Evolutionary conservation across 37 sponge, comb jelly and placozoan genomes (phyloP).

Genomic region (Hexactinellida sp.): DNA sequence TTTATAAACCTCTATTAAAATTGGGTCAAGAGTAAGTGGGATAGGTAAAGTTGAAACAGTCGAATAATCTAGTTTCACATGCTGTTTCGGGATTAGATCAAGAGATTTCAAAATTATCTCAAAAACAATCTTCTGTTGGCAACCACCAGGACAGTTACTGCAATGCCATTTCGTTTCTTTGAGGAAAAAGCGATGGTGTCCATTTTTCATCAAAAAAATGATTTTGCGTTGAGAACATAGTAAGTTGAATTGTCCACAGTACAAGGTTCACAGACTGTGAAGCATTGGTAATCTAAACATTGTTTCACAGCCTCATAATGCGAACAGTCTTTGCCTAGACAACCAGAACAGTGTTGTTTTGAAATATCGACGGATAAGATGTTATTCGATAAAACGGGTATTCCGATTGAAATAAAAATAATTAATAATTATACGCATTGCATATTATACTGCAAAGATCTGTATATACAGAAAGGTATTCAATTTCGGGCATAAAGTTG

Average conservation of each 20-base stretch:
- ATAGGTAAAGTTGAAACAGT: neutral
- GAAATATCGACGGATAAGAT: neutral
- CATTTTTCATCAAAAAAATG: neutral
- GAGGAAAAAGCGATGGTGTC: neutral
- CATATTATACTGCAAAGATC: too few relatives aligned
- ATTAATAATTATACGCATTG: too few relatives aligned
- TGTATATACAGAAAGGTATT: too few relatives aligned
- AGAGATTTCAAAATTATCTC: neutral
- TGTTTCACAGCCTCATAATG: neutral
- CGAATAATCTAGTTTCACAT: too few relatives aligned
- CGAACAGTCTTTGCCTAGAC: neutral
- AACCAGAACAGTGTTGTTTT: neutral
- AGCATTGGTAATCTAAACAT: neutral
- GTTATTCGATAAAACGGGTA: too few relatives aligned
- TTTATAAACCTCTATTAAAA: neutral
- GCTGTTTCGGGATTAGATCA: too few relatives aligned
- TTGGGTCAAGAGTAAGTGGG: neutral
- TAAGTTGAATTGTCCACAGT: neutral
- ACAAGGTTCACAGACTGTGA: neutral
- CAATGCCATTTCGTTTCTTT: neutral
- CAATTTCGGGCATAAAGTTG: too few relatives aligned
- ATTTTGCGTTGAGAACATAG: neutral
- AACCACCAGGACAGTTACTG: neutral
- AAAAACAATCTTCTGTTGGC: neutral
- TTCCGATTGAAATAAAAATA: too few relatives aligned